These are phyloP conservation scores for Lasioglossum oenotherae DNA, from an alignment of 2,888 invertebrate species.

Conservation along the genomic window DNA sequence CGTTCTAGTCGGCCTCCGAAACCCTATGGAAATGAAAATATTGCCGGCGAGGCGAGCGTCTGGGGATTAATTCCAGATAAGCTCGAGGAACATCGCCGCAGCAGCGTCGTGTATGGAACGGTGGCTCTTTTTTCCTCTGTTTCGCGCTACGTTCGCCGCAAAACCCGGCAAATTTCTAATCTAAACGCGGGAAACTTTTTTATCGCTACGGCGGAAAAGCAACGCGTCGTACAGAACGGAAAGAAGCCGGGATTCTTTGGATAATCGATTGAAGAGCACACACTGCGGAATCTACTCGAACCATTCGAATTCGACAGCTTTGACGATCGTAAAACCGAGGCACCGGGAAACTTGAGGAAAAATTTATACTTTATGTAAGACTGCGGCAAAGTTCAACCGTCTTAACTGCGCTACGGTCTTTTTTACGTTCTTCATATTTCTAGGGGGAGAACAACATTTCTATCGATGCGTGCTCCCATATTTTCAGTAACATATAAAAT, in stretches of 20 bases:
- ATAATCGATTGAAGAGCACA: not conserved
- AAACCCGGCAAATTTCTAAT: not conserved
- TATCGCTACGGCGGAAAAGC: not conserved
- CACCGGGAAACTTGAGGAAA: not conserved
- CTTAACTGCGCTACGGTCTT: not conserved
- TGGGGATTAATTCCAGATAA: constrained; percentile 73
- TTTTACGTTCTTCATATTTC: not conserved
- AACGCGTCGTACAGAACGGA: not conserved
- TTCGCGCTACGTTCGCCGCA: not conserved
- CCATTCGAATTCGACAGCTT: not conserved
- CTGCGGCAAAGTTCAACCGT: not conserved
- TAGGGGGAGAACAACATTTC: not conserved
- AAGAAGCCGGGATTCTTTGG: not conserved
- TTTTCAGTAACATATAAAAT: not conserved
- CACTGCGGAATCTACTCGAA: not conserved
- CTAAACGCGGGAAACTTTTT: constrained; percentile 4
- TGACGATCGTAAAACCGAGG: not conserved
- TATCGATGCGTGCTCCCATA: not conserved
- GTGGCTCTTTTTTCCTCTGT: not conserved
- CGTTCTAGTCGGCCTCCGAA: not conserved
- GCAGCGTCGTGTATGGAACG: not conserved
- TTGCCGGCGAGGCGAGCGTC: constrained; percentile 67
- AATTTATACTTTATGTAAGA: not conserved
- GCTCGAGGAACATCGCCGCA: constrained; percentile 38
- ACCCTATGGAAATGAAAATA: constrained; percentile 71